Base-by-base conservation (phyloP, 2,113 vertebrate genomes). In the Antechinus flavipes region DNA sequence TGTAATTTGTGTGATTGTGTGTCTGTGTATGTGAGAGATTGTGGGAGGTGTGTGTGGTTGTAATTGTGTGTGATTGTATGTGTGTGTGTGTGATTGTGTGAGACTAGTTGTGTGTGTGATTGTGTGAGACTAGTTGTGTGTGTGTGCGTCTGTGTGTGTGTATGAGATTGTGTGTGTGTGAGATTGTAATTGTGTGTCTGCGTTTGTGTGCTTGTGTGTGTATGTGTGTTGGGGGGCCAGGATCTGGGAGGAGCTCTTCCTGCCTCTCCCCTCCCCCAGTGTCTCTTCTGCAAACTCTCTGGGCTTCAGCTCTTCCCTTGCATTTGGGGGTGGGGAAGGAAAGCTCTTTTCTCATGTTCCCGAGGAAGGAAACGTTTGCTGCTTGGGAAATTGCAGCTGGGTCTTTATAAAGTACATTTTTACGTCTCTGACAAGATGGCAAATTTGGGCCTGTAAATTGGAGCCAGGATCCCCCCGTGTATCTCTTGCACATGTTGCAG, bases 341-440 rank as follows among this genome's bases (percentile, higher is more conserved):
- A 97, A 90, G 46, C 1, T 94, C 53, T 89, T 96, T 96, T 61
- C 93, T 42, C 47, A 89, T 46, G 42, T 93, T 94, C 47, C 30
- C 52, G 89, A 89, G 76, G 56, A 95, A 92, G 47, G 91, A 90
- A 58, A 54, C 93, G 35, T 53, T 84, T 96, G 52, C 92, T 96
- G 12, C 42, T 54, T 91, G 30, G 54, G 11, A 94, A 50, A 91
- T 35, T 92, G 35, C 55, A 54, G 11, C 84, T 92, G 61, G 35
- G 49, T 95, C 46, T 84, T 84, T 93, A 46, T 55, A 90, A 94
- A 58, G 90, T 92, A 19, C 76, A 25, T 91, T 94, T 61, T 92
- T 91, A 22, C 56, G 55, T 91, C 49, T 93, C 90, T 5, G 35
- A 93, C 55, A 94, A 56, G 54, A 91, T 16, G 1, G 92, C 0